These are phyloP conservation scores for Gerris buenoi DNA, from an alignment of 1,140 invertebrate species.

Conservation along the genomic window DNA sequence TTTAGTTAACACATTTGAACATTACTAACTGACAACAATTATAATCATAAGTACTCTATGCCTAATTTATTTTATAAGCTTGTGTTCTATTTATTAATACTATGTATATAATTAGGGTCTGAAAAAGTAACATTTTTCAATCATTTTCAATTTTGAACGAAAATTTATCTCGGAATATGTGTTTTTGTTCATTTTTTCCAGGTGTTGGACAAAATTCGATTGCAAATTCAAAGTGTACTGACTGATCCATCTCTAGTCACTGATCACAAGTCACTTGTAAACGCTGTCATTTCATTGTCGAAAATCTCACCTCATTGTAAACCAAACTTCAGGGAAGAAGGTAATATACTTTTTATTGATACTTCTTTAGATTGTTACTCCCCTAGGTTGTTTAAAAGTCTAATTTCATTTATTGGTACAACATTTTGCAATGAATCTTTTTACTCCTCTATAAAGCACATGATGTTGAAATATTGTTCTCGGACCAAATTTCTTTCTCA, in stretches of 20 bases:
- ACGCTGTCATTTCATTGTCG: slow-evolving; percentile 36
- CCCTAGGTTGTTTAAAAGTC: slow-evolving; percentile 8
- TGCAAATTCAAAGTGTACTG: slow-evolving; percentile 51
- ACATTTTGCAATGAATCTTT: background rate
- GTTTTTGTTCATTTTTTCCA: too few species aligned
- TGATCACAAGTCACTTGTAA: slow-evolving; percentile 31
- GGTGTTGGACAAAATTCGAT: slow-evolving; percentile 51
- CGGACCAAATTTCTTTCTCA: background rate
- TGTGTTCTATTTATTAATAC: too few species aligned
- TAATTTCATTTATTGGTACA: background rate
- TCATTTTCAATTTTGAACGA: too few species aligned
- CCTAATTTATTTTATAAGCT: too few species aligned
- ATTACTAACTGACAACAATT: too few species aligned
- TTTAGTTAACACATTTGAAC: too few species aligned
- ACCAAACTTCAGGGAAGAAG: slow-evolving; percentile 39
- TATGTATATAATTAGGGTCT: too few species aligned
- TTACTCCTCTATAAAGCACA: background rate
- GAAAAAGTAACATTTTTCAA: too few species aligned
- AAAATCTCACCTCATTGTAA: slow-evolving; percentile 36
- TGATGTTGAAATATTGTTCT: background rate
- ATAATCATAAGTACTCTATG: too few species aligned
- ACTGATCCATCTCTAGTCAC: slow-evolving; percentile 35
- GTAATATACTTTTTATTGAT: slow-evolving; percentile 22
- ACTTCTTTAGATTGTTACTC: background rate
- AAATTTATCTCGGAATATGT: too few species aligned